Evolutionary conservation across 2,888 invertebrate genomes (phyloP).

Genomic region (Caenorhabditis imperialis): DNA sequence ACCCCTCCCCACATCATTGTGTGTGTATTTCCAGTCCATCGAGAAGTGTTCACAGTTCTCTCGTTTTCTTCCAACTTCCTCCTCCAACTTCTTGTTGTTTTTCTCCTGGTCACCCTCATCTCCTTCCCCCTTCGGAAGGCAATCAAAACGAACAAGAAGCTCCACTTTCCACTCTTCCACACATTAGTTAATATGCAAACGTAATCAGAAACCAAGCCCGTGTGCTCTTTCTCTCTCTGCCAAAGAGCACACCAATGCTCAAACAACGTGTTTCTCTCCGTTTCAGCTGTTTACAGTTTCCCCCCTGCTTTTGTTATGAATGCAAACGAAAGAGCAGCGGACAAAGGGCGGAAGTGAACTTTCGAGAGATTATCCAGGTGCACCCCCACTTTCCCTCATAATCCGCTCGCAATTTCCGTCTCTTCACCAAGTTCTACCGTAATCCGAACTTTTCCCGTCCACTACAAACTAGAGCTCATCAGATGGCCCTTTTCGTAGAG

Average conservation of each 20-base stretch:
- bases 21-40: neutral
- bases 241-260: conserved; percentile 23
- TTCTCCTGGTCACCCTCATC: conserved; percentile 12
- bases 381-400: too few species aligned
- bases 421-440: too few species aligned
- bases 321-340: too few species aligned
- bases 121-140: conserved; percentile 5
- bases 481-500: too few species aligned
- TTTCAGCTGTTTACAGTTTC: neutral
- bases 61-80: too few species aligned
- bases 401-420: too few species aligned
- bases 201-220: conserved; percentile 27
- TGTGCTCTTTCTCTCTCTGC: conserved; percentile 2
- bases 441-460: too few species aligned
- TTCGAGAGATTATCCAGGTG: too few species aligned
- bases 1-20: too few species aligned
- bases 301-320: neutral
- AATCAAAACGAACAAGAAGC: conserved; percentile 24
- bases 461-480: too few species aligned
- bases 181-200: conserved; percentile 40
- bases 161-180: too few species aligned
- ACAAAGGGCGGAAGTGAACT: too few species aligned
- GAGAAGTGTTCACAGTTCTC: conserved; percentile 5
- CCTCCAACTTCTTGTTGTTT: conserved; percentile 1
- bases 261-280: conserved; percentile 17